Base-by-base conservation (phyloP, 1,140 invertebrate genomes). In the Aplysia californica region DNA sequence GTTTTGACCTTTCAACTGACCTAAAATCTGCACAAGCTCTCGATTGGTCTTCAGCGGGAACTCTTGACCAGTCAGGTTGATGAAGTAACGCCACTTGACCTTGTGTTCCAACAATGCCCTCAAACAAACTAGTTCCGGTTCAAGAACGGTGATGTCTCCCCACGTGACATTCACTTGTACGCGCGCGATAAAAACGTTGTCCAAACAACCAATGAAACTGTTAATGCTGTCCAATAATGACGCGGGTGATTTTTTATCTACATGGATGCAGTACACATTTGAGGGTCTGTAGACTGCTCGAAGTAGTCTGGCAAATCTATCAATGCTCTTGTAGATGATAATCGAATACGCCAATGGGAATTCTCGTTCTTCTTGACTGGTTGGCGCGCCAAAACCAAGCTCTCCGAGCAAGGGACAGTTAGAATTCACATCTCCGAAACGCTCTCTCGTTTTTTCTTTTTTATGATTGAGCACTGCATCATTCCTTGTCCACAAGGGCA, bases 231-330 rank as follows among this genome's bases (percentile, higher is more conserved):
- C 20, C n/a, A 80, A 68, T 44, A 87, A 66, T 0, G 50, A 5
- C 3, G 56, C 33, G 1, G 59, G 23, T 10, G 85, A 72, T 66
- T 86, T 82, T 1, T 41, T 61, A 61, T 89, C 88, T 5, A 88
- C 82, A 67, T 87, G 86, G 35, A 89, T 76, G 77, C 88, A 89
- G 76, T 88, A 89, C 2, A 78, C 65, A 77, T 89, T 88, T 31
- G 88, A 85, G 1, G 86, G 84, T 44, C 83, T 69, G 69, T 88
- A 88, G 36, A 89, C 85, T 1, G 83, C 82, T 36, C 82, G 61
- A 2, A 89, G 76, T 3, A 89, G 70, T n/a, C n/a, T n/a, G n/a
- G n/a, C n/a, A n/a, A n/a, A n/a, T n/a, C n/a, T n/a, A n/a, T n/a
- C n/a, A n/a, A n/a, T n/a, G n/a, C n/a, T n/a, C n/a, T n/a, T n/a